Base-by-base conservation (phyloP, 2,888 invertebrate species). In the Polymixis flavicincta region DNA sequence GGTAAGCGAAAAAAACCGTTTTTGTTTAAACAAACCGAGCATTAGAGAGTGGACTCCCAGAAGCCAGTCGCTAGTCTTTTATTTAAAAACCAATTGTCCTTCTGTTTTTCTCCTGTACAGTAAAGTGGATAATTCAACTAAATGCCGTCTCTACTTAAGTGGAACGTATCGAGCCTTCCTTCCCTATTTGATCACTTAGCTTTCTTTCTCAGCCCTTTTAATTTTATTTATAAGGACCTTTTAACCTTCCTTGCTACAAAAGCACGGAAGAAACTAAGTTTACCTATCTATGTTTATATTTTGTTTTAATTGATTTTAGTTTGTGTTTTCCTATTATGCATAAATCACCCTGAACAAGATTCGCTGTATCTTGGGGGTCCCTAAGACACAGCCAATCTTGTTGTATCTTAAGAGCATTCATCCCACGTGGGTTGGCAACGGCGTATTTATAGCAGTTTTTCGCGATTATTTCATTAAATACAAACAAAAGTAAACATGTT, bases 141-240 rank as follows among this genome's bases (percentile, higher is more conserved):
- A 80, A 76, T 50, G 65, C 45, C 76, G 77, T 37, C 71, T 63
- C 17, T 25, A 64, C 71, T 71, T 85, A 84, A 84, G 78, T 81
- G 74, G 71, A 72, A 84, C 54, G 67, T 70, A 87, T 84, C 66
- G 66, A 65, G 66, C 37, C 71, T 85, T 82, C 70, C 67, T 80
- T 86, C 74, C 69, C 82, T 64, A 67, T 80, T 73, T 67, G 61
- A 73, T 67, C 65, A 45, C 52, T 69, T 63, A 60, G 1, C 6
- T 28, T 55, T 59, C 25, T 61, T 69, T 69, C 50, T 55, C 57
- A 61, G 37, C 25, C 28, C 45, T 57, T 73, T 76, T 81, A 69
- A 78, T 74, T 74, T 76, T 81, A 74, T 81, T 75, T 87, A 65
- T 64, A 55, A 50, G 50, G 3, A n/a, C 25, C 25, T 22, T 37